A percentile compares a stretch with the other conserved stretches of the same genome.
Evolutionary conservation across 2,113 vertebrate genomes (phyloP).

Genomic region (Tauraco erythrolophus): DNA sequence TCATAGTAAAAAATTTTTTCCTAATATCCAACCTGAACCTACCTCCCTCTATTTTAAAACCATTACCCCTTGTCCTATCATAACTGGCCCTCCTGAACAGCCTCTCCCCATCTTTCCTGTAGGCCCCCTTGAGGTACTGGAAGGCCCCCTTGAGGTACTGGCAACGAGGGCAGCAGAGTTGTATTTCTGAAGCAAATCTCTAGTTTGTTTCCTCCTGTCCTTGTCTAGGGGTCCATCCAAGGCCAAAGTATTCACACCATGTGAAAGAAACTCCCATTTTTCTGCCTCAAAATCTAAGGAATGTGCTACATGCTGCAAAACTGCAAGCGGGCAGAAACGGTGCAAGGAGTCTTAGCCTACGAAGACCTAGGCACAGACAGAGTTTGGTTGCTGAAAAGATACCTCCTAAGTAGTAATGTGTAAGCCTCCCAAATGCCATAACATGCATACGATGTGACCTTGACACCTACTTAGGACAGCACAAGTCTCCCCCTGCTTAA

Average conservation of each 20-base stretch:
- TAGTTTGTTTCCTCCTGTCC: neutral
- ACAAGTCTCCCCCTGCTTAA: neutral
- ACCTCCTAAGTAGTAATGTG: rapidly evolving
- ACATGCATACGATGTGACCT: neutral
- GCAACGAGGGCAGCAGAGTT: neutral
- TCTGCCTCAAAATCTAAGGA: slow-evolving; percentile 10
- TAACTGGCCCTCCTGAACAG: no score
- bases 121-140: no score
- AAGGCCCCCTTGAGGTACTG: no score
- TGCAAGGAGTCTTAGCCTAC: neutral
- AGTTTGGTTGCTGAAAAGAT: neutral
- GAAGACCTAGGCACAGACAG: neutral
- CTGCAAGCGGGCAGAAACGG: neutral
- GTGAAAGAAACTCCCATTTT: neutral
- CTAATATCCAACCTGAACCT: no score
- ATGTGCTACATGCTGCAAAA: neutral
- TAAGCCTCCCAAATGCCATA: neutral
- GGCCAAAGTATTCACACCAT: neutral
- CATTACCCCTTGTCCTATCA: no score
- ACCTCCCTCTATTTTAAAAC: no score
- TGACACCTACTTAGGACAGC: neutral
- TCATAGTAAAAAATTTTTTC: no score
- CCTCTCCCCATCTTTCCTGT: no score
- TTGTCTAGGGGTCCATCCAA: neutral
- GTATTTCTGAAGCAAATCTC: neutral